These are phyloP conservation scores for Natrix natrix DNA, from an alignment of 2,797 vertebrate species.

Conservation along the genomic window DNA sequence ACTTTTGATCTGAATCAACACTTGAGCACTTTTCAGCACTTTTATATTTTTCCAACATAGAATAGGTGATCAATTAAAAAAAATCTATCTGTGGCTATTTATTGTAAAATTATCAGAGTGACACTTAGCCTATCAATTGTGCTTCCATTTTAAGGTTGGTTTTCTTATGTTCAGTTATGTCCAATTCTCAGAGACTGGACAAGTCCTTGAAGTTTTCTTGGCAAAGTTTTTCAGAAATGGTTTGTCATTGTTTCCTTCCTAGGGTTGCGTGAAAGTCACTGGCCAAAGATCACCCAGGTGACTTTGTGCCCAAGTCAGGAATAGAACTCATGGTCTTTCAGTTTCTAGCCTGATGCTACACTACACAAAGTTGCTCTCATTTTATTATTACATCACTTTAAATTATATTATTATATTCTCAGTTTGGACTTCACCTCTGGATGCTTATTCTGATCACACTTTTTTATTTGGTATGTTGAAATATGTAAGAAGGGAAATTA, in stretches of 20 bases:
- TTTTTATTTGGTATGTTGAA: background rate
- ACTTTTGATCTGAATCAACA: background rate
- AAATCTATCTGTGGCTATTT: background rate
- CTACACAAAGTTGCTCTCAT: background rate
- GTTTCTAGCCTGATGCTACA: background rate
- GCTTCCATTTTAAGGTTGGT: background rate
- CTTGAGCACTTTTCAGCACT: background rate
- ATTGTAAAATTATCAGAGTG: background rate
- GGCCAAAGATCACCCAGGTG: background rate
- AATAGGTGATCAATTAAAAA: background rate
- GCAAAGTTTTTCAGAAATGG: background rate
- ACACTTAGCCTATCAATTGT: background rate
- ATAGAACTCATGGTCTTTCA: background rate
- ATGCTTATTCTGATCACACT: background rate
- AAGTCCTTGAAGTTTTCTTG: background rate
- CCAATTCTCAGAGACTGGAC: background rate
- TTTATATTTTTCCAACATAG: background rate
- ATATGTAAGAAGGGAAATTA: background rate
- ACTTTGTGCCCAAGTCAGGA: background rate
- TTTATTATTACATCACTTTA: background rate
- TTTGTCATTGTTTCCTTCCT: background rate
- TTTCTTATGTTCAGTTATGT: background rate
- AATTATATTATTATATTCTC: background rate
- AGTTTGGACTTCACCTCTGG: background rate
- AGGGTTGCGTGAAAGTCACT: background rate